phyloP scores from a whole-genome alignment of 2,797 vertebrate species.

The Steatocranus sp. region DNA sequence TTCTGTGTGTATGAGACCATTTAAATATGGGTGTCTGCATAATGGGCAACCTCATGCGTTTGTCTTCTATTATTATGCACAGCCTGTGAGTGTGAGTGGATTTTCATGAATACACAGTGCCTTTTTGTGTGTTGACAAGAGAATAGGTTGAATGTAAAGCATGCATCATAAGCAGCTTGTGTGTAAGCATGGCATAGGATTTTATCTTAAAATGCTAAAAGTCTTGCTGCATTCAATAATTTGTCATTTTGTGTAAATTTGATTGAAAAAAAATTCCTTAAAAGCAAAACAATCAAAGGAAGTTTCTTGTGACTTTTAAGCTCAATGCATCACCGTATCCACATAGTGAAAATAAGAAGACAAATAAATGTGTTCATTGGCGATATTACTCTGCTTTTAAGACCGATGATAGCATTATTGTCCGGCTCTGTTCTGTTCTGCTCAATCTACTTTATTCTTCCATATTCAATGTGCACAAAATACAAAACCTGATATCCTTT shows the following conservation, averaged over 20 bases:
- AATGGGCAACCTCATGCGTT: slow-evolving; percentile 26
- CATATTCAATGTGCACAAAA: not conserved
- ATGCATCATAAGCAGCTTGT: not conserved
- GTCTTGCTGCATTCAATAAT: not conserved
- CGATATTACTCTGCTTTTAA: not conserved
- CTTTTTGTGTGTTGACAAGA: not conserved
- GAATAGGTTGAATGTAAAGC: not conserved
- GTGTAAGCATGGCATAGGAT: not conserved
- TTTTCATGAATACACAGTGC: not conserved
- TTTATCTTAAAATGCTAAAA: not conserved
- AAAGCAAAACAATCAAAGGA: not conserved
- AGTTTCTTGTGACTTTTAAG: not conserved
- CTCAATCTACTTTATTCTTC: not conserved
- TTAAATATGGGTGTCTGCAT: slow-evolving; percentile 40
- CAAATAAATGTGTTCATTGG: not conserved
- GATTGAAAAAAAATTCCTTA: not conserved
- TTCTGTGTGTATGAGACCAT: slow-evolving; percentile 33
- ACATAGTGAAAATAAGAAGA: not conserved
- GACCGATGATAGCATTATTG: not conserved
- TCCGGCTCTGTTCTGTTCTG: not conserved
- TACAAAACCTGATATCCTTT: not conserved
- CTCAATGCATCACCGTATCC: not conserved
- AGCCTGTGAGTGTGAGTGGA: not conserved
- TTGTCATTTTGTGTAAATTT: not conserved
- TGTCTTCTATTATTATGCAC: slow-evolving; percentile 24